Evolutionary conservation across 2,113 vertebrate genomes (phyloP), one percentile per base, ranked within the genome.

Genomic region (Gnathonemus echidnorhynchus): DNA sequence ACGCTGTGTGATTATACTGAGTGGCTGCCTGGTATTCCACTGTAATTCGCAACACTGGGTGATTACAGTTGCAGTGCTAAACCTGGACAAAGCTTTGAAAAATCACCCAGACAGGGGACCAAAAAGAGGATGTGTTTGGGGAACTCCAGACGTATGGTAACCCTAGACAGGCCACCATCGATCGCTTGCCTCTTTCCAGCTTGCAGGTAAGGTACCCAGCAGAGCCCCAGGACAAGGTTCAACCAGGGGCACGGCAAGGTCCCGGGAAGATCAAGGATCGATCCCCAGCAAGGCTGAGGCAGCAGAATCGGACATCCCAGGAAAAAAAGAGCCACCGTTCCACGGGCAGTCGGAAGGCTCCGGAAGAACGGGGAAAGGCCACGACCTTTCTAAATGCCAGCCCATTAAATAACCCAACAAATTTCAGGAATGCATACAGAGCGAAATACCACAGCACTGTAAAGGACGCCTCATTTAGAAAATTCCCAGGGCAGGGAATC

Each of bases 321-420:
- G 93, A 93, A 94, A 94, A 92, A 92, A 90, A 90, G 93, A 93
- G 92, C 92, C 91, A 93, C 94, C 93, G 91, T 88, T 91, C 93
- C 93, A 93, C 89, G 94, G 94, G 94, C 94, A 93, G 39, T 91
- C 58, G 89, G 91, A 93, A 85, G 92, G 91, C 91, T 93, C 90
- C 92, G 90, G 93, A 94, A 91, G 92, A 94, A 94, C 92, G 92
- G 93, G 91, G 86, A 96, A 96, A 96, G 96, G 96, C 93, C 93
- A 91, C 92, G 93, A 94, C 96, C 96, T 96, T 96, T 96, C 91
- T 86, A 95, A 96, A 96, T 95, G 95, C 92, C 96, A 96, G 91
- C 92, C 92, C 89, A 92, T 94, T 93, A 92, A 95, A 95, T 92
- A 95, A 93, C 90, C 92, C 91, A 91, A 92, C 92, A 94, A 93